Evolutionary conservation across 2,888 invertebrate genomes (phyloP).

Genomic region (Tryphoninae sp.): DNA sequence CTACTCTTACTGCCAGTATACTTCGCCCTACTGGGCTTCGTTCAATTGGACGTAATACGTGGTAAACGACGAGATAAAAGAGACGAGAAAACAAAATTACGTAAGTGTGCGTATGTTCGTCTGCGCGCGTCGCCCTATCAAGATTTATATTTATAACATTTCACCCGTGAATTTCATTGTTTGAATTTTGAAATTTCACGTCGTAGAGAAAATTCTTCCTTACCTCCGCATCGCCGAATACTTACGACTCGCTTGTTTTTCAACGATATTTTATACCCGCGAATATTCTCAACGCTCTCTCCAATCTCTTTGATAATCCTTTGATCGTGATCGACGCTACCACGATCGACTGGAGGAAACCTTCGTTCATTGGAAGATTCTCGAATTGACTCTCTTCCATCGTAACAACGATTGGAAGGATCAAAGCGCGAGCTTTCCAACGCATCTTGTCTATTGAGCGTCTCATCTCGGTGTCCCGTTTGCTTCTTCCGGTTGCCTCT

Average conservation of each 20-base stretch:
- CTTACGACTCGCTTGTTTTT: conserved; percentile 60
- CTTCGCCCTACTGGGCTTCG: conserved; percentile 52
- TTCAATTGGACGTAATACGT: conserved; percentile 70
- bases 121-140: background rate
- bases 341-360: background rate
- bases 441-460: conserved; percentile 25
- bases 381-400: background rate
- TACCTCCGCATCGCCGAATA: too few relatives aligned
- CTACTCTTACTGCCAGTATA: conserved; percentile 33
- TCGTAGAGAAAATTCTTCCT: too few relatives aligned
- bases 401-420: conserved; percentile 5
- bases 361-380: background rate
- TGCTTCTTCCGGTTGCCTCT: background rate
- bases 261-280: background rate
- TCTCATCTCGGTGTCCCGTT: conserved; percentile 25
- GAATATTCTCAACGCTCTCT: background rate
- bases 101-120: conserved; percentile 12
- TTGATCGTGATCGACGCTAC: background rate
- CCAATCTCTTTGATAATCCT: background rate
- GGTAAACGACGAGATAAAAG: conserved; percentile 52
- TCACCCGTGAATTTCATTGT: too few relatives aligned
- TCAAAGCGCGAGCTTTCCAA: conserved; percentile 29
- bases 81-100: conserved; percentile 35
- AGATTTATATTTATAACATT: conserved; percentile 15
- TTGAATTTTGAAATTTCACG: too few relatives aligned